These are phyloP conservation scores for Gracilinanus agilis DNA, from an alignment of 2,113 vertebrate species.

Conservation along the genomic window DNA sequence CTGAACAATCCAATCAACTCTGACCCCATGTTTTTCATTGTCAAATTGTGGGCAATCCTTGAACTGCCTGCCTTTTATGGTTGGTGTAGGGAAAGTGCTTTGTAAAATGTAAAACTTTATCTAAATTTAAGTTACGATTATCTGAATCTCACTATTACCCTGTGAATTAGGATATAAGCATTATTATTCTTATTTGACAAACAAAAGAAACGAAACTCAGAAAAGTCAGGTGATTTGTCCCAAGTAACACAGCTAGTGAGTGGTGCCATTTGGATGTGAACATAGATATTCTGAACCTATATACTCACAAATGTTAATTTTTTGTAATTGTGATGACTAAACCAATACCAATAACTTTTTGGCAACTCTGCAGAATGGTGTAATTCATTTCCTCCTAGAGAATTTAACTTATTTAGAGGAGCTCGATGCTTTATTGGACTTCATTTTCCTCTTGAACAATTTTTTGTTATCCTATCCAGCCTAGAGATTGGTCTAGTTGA, in stretches of 20 bases:
- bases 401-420: background rate
- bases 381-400: background rate
- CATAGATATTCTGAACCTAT: background rate
- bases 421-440: background rate
- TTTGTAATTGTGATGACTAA: background rate
- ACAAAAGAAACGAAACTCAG: background rate
- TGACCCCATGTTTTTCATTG: background rate
- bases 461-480: background rate
- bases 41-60: background rate
- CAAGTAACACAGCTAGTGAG: background rate
- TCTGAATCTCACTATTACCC: background rate
- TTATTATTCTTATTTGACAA: background rate
- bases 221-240: background rate
- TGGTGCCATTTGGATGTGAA: background rate
- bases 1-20: background rate
- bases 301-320: background rate
- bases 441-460: constrained; percentile 8
- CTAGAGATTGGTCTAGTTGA: background rate
- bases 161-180: background rate
- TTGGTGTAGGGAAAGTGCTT: background rate
- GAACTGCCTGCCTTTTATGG: background rate
- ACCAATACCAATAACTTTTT: background rate
- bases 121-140: background rate
- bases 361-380: background rate
- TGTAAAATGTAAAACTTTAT: background rate